Percentiles rank a stretch among this genome's conserved stretches.
Evolutionary conservation across 2,797 vertebrate species (phyloP).

Genomic region (Rhodeus uyekii): DNA sequence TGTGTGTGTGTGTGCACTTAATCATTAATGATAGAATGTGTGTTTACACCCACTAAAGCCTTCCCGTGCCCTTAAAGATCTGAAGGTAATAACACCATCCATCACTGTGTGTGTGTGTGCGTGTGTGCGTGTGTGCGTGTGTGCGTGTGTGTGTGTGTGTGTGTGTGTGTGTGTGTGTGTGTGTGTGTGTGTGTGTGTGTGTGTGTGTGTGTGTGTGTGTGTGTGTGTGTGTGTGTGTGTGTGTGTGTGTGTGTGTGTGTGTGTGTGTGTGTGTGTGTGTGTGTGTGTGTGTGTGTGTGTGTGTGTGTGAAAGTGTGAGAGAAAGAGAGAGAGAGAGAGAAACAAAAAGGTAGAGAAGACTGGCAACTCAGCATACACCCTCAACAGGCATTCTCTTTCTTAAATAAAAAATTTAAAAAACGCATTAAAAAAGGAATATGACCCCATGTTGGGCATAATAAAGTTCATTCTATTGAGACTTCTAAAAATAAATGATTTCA

Average conservation of each 20-base stretch:
- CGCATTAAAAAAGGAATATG: neutral
- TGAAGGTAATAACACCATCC: slow-evolving; percentile 57
- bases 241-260: neutral
- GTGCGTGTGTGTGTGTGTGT: slow-evolving; percentile 8
- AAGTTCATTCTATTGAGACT: neutral
- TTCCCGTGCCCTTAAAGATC: slow-evolving; percentile 50
- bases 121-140: slow-evolving; percentile 22
- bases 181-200: neutral
- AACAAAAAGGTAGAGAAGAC: neutral
- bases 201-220: slow-evolving; percentile 20
- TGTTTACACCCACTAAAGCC: slow-evolving; percentile 50
- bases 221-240: slow-evolving; percentile 13
- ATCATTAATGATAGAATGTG: slow-evolving; percentile 57
- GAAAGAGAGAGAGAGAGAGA: neutral
- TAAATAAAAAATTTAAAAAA: neutral
- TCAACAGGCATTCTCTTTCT: slow-evolving; percentile 14
- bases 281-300: neutral
- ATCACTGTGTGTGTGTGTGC: slow-evolving; percentile 42
- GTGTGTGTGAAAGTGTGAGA: neutral
- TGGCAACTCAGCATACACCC: slow-evolving; percentile 33
- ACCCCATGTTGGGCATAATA: neutral
- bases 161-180: slow-evolving; percentile 26
- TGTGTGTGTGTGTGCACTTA: slow-evolving; percentile 17
- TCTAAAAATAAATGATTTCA: slow-evolving; percentile 10
- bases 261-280: slow-evolving; percentile 22